Percentiles rank a stretch among this genome's conserved stretches.
phyloP scores from a whole-genome alignment of 2,888 invertebrate species.

The Cosmopolites sordidus region DNA sequence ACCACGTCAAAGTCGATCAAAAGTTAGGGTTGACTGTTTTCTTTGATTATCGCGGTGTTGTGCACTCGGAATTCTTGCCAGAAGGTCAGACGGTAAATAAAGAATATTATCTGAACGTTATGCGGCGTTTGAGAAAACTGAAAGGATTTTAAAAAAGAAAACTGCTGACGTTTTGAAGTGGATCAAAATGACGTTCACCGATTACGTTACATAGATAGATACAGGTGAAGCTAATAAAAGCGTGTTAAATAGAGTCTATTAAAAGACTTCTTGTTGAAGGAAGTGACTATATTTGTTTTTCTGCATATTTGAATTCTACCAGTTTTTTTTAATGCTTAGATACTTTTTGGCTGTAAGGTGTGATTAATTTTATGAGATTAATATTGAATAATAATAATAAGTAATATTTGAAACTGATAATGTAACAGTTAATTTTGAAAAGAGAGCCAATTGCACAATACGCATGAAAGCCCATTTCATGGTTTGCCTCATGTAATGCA shows the following conservation, averaged over 20 bases:
- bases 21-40: too few relatives aligned
- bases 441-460: conserved; percentile 37
- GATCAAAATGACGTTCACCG: too few relatives aligned
- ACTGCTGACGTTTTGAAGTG: too few relatives aligned
- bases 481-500: conserved; percentile 51
- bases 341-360: conserved; percentile 33
- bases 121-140: too few relatives aligned
- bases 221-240: too few relatives aligned
- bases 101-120: too few relatives aligned
- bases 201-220: too few relatives aligned
- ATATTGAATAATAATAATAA: conserved; percentile 36
- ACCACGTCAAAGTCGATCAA: too few relatives aligned
- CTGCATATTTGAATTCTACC: background rate
- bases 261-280: background rate
- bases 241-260: background rate
- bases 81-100: too few relatives aligned
- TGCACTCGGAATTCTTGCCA: too few relatives aligned
- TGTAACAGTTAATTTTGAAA: conserved; percentile 33
- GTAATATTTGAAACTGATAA: conserved; percentile 33
- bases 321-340: conserved; percentile 5
- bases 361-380: conserved; percentile 27
- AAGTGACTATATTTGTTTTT: background rate
- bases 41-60: too few relatives aligned
- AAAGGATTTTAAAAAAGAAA: too few relatives aligned
- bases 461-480: conserved; percentile 48